Base-by-base conservation (phyloP, 2,113 vertebrate species). In the Odontesthes bonariensis region DNA sequence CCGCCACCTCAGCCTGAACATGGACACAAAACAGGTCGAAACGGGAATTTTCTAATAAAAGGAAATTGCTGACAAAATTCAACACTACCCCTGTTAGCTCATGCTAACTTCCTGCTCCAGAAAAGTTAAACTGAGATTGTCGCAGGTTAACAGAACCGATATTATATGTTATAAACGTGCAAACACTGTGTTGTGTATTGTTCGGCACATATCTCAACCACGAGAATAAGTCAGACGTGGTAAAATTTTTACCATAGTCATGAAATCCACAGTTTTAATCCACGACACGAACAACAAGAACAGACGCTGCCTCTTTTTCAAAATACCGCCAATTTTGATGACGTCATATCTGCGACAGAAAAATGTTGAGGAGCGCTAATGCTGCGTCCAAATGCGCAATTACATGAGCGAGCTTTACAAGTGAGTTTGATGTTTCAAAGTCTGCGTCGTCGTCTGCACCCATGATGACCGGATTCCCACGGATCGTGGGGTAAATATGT, bases 321-420 rank as follows among this genome's bases (percentile, higher is more conserved):
- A 93, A 91, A 82, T 85, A 85, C 85, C 92, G 92, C 92, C 89
- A 88, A 83, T 19, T 3, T 16, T 73, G 84, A 84, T 92, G 86
- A 89, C 90, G 89, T 82, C 0, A 55, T 0, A 1, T 0, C 14
- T 3, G 77, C 77, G 79, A 71, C 79, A n/a, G 35, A 5, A 1
- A 4, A 0, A 10, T 53, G 61, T 55, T 64, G 64, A 40, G 3
- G 73, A 63, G 66, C 23, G 27, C 20, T 2, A 17, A 6, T 33
- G 63, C 72, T 91, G 89, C 88, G 86, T 77, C 1, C 4, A 2
- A 14, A 11, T 84, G 66, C 79, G 76, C 88, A 89, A 1, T 2
- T 17, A 4, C 32, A 6, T 32, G 0, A 0, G 42, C 35, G 35
- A 7, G 4, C 35, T 40, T 46, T 16, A 2, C 6, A 16, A 44